These are phyloP conservation scores for Eulemur macaco DNA, from an alignment of 2,113 vertebrate species.

Conservation along the genomic window DNA sequence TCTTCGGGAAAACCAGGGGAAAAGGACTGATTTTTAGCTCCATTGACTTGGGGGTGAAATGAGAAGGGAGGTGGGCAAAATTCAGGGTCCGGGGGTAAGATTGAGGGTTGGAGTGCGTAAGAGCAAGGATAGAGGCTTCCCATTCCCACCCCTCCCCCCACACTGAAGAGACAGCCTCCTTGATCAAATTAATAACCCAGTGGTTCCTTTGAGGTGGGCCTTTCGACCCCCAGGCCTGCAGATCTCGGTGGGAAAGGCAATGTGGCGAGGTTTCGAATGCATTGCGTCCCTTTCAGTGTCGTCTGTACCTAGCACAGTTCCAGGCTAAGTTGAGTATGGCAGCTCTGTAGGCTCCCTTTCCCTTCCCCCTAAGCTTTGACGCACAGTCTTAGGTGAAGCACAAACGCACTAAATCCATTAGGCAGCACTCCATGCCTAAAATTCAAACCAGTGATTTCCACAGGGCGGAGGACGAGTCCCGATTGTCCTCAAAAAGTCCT, in stretches of 20 bases:
- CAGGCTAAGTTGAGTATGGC: not conserved
- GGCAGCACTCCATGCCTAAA: not conserved
- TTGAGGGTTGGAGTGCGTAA: not conserved
- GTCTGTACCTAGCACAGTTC: not conserved
- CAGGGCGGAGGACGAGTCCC: not conserved
- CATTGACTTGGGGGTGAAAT: not conserved
- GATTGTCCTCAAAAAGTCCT: conserved; percentile 41
- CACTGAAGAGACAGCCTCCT: not conserved
- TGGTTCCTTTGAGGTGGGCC: conserved; percentile 54
- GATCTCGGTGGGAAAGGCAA: conserved; percentile 26
- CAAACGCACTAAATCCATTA: not conserved
- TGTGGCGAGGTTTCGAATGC: conserved; percentile 22
- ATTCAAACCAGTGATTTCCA: conserved; percentile 47
- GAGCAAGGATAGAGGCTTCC: not conserved
- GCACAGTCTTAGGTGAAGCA: not conserved
- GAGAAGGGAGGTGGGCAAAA: not conserved
- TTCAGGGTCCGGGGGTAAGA: not conserved
- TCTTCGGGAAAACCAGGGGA: not conserved
- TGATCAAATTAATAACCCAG: conserved; percentile 67
- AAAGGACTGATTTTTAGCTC: not conserved
- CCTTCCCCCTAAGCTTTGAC: not conserved
- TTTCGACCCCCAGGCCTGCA: conserved; percentile 45
- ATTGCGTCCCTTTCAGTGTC: not conserved
- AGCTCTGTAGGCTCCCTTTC: not conserved
- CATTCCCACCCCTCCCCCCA: conserved; percentile 64